Percentiles rank a stretch among this genome's conserved stretches.
Evolutionary conservation across 2,888 invertebrate species (phyloP).

Genomic region (Drosophila recens): DNA sequence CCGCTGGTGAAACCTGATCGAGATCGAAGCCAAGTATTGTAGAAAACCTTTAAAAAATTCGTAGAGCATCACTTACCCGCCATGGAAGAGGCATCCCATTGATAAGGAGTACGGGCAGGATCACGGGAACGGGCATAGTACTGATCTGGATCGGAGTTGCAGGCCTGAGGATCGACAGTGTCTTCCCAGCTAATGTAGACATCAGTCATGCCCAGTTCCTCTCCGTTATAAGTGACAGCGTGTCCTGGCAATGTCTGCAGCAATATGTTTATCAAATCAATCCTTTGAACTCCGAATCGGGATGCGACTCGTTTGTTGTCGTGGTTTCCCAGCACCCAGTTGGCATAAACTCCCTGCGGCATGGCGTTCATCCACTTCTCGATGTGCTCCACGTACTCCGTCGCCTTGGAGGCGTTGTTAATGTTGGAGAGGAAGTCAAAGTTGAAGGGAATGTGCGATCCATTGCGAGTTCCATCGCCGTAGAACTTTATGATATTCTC

Average conservation of each 20-base stretch:
- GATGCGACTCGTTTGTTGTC: slow-evolving; percentile 90
- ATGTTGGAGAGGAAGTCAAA: slow-evolving; percentile 87
- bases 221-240: slow-evolving; percentile 94
- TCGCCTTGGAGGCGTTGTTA: slow-evolving; percentile 76
- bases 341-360: slow-evolving; percentile 87
- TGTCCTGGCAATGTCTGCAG: slow-evolving; percentile 93
- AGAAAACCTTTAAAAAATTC: too few relatives aligned
- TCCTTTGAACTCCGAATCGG: slow-evolving; percentile 89
- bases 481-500: slow-evolving; percentile 88
- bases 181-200: slow-evolving; percentile 86
- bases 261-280: slow-evolving; percentile 93
- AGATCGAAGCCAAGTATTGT: background rate
- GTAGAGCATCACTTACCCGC: slow-evolving; percentile 68
- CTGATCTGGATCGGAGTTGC: slow-evolving; percentile 85
- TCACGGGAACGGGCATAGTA: slow-evolving; percentile 86
- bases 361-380: slow-evolving; percentile 87
- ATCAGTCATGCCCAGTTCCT: slow-evolving; percentile 90
- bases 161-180: slow-evolving; percentile 86
- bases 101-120: slow-evolving; percentile 88
- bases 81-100: slow-evolving; percentile 87
- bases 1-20: slow-evolving; percentile 79
- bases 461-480: slow-evolving; percentile 85
- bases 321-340: slow-evolving; percentile 92
- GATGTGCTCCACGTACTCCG: slow-evolving; percentile 85
- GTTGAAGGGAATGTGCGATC: slow-evolving; percentile 89